phyloP scores from a whole-genome alignment of 1,140 invertebrate genomes.

The Luehdorfia chinensis region DNA sequence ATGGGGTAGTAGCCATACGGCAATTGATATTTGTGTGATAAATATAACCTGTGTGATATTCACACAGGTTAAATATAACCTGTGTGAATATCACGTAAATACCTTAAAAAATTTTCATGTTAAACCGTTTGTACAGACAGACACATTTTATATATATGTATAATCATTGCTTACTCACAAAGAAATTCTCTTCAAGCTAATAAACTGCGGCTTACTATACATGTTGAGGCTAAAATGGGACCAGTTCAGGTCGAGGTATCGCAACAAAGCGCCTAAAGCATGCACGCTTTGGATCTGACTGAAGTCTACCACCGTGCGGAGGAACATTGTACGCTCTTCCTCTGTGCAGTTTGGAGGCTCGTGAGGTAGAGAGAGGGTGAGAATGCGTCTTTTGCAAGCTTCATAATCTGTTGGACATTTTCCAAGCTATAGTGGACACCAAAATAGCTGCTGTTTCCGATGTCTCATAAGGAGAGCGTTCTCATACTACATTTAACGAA shows the following conservation, averaged over 20 bases:
- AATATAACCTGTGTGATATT: no score
- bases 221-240: slow-evolving; percentile 75
- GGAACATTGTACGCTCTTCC: slow-evolving; percentile 80
- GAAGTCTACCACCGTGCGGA: slow-evolving; percentile 84
- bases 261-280: slow-evolving; percentile 84
- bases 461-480: no score
- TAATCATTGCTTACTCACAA: slow-evolving; percentile 76
- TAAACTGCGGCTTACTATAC: slow-evolving; percentile 77
- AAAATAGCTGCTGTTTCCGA: no score
- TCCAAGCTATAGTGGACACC: no score
- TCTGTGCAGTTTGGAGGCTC: slow-evolving; percentile 78
- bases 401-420: slow-evolving; percentile 80
- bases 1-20: no score
- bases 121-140: no score
- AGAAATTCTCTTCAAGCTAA: slow-evolving; percentile 80
- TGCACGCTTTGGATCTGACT: slow-evolving; percentile 81
- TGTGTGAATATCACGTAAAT: no score
- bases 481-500: no score
- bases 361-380: slow-evolving; percentile 78
- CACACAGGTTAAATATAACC: no score
- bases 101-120: no score
- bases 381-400: slow-evolving; percentile 80
- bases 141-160: neutral
- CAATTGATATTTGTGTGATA: no score
- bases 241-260: slow-evolving; percentile 85